A percentile compares a stretch with the other conserved stretches of the same genome.
These are phyloP conservation scores for Dolichomitus sp. DNA, from an alignment of 2,888 invertebrate genomes.

Conservation along the genomic window DNA sequence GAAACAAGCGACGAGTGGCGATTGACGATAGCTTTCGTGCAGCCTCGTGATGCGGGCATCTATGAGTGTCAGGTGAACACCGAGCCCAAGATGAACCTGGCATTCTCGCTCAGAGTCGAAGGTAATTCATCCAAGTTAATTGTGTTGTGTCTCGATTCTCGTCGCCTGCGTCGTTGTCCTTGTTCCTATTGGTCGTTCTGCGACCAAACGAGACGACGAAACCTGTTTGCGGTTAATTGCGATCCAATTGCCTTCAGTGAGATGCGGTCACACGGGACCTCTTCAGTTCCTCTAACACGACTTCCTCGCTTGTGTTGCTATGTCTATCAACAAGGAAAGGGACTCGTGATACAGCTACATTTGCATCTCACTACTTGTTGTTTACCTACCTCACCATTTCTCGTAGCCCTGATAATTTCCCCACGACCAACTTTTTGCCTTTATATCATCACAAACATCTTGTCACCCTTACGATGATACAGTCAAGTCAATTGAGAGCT, in stretches of 20 bases:
- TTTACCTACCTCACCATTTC: neutral
- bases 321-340: neutral
- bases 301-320: neutral
- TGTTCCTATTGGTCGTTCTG: slow-evolving; percentile 12
- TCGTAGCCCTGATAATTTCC: slow-evolving; percentile 21
- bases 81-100: slow-evolving; percentile 96
- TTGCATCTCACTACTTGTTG: slow-evolving; percentile 19
- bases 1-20: slow-evolving; percentile 96
- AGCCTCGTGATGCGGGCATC: slow-evolving; percentile 93
- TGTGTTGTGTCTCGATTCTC: slow-evolving; percentile 20
- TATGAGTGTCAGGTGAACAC: slow-evolving; percentile 97
- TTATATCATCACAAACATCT: neutral
- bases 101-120: slow-evolving; percentile 93
- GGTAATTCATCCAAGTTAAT: slow-evolving; percentile 87
- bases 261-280: slow-evolving; percentile 2
- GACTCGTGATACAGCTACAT: slow-evolving; percentile 13
- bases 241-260: slow-evolving; percentile 20
- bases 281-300: neutral
- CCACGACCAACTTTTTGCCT: neutral
- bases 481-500: neutral
- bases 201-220: slow-evolving; percentile 20
- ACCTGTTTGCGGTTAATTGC: slow-evolving; percentile 17
- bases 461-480: neutral
- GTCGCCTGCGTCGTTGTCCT: slow-evolving; percentile 62
- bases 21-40: slow-evolving; percentile 94